Evolutionary conservation across 2,113 vertebrate species (phyloP), one percentile per base, ranked within the genome.

Genomic region (Helogale parvula): DNA sequence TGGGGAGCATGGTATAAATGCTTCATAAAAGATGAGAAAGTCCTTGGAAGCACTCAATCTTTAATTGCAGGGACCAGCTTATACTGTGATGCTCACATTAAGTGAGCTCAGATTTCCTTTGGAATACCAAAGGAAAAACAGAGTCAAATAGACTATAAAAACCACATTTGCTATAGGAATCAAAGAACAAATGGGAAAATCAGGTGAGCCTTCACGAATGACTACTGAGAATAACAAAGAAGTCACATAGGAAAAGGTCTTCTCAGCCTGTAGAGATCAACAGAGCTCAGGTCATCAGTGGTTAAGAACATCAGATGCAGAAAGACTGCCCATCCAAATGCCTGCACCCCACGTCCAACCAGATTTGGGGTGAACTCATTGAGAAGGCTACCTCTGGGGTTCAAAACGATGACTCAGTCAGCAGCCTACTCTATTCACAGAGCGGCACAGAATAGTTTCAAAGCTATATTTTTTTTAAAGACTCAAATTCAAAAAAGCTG

Each of bases 401-500:
- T n/a, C 90, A 86, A 74, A 45, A 86, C 57, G 88, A 83, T 1
- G 87, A 63, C 21, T 93, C 65, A 83, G 54, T 77, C 66, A 83
- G 89, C 16, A 89, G 60, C 54, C 87, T 66, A 14, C 35, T n/a
- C 2, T 29, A 9, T 21, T 90, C 81, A 79, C 38, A 66, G 0
- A 83, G 66, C 33, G 60, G 52, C 66, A 52, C 11, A 88, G n/a
- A 88, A 47, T 11, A 90, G 33, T 52, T 88, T 87, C 31, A 82
- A 94, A 92, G 38, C 16, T 80, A 72, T 66, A 69, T 41, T 54
- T 72, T 54, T 72, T 29, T 41, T 0, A 66, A 95, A 93, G 72
- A 85, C 38, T 94, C 76, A 69, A 79, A 52, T 76, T 93, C 57
- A 76, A 68, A 92, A 97, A 89, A n/a, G 33, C 33, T 80, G 9